These are phyloP conservation scores for Alloplasta piceator DNA, from an alignment of 2,888 invertebrate species.

Conservation along the genomic window DNA sequence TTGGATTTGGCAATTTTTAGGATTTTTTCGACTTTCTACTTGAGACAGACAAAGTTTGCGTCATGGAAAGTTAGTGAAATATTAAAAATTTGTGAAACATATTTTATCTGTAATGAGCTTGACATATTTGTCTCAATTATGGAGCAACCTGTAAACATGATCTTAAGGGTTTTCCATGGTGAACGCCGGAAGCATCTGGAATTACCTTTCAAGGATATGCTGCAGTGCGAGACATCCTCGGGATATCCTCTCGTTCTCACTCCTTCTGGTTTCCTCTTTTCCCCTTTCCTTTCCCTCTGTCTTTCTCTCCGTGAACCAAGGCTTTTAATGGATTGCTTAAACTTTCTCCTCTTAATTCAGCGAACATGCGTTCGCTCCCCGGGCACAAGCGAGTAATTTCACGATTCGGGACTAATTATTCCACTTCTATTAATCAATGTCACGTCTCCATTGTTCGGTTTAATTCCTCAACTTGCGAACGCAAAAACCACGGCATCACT, in stretches of 20 bases:
- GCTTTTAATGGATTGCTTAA: conserved; percentile 3
- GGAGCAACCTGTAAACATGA: background rate
- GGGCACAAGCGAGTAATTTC: no score
- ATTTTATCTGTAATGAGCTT: no score
- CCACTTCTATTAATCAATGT: no score
- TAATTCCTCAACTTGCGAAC: no score
- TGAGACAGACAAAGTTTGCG: no score
- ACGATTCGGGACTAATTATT: no score
- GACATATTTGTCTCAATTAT: background rate
- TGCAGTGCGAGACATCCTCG: conserved; percentile 2
- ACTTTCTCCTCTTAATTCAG: conserved; percentile 5
- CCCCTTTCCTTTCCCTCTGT: background rate
- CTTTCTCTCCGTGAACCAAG: background rate
- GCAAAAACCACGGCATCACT: no score
- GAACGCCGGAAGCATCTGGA: background rate
- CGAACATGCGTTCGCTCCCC: conserved; percentile 2
- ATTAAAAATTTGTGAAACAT: no score
- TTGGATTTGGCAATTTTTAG: no score
- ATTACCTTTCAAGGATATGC: conserved; percentile 7
- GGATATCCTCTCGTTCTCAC: background rate
- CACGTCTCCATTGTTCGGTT: no score
- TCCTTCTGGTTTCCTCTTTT: background rate
- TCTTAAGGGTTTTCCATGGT: background rate
- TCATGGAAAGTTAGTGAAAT: no score
- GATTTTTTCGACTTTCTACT: no score